These are phyloP conservation scores for Leptodactylus fuscus DNA, from an alignment of 2,113 vertebrate species.

Conservation along the genomic window DNA sequence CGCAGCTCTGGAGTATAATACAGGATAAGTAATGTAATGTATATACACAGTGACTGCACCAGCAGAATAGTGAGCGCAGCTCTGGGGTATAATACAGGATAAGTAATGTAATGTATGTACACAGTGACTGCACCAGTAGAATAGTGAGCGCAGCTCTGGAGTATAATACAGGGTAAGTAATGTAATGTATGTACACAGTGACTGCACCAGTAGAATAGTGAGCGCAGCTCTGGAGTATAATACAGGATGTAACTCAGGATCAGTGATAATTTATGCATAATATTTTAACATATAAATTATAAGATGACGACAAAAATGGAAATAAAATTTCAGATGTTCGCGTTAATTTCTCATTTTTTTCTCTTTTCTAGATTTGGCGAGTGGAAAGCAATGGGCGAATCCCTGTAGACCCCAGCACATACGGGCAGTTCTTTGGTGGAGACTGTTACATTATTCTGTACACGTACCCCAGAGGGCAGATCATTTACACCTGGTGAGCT, in stretches of 20 bases:
- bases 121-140: too few species aligned
- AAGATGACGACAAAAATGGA: background rate
- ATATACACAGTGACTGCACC: too few species aligned
- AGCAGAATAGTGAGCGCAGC: too few species aligned
- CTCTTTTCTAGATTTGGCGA: slow-evolving; percentile 82
- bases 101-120: too few species aligned
- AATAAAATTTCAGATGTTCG: background rate
- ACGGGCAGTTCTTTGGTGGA: slow-evolving; percentile 88
- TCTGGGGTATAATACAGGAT: too few species aligned
- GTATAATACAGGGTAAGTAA: too few species aligned
- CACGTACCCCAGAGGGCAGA: slow-evolving; percentile 81
- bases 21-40: too few species aligned
- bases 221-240: background rate
- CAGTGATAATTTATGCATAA: too few species aligned
- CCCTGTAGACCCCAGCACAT: slow-evolving; percentile 71
- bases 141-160: too few species aligned
- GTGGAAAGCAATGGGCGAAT: slow-evolving; percentile 83
- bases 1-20: too few species aligned
- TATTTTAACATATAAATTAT: background rate
- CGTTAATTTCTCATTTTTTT: background rate
- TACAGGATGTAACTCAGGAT: background rate
- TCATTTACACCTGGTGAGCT: slow-evolving; percentile 91
- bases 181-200: too few species aligned
- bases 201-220: too few species aligned
- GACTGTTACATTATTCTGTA: slow-evolving; percentile 95